Base-by-base conservation (phyloP, 2,888 invertebrate genomes). In the Dorcus hopei region DNA sequence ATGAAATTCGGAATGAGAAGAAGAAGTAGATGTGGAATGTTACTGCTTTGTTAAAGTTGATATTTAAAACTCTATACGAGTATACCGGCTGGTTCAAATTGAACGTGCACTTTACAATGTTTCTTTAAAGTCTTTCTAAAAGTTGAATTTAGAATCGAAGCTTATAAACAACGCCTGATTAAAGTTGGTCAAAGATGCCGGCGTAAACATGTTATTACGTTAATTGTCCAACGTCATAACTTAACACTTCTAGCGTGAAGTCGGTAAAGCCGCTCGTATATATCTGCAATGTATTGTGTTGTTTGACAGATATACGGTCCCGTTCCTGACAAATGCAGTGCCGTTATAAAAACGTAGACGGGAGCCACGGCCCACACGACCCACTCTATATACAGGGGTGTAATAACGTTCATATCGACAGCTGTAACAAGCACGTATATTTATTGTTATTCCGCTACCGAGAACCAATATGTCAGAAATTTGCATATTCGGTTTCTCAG, bases 211-310 rank as follows among this genome's bases (percentile, higher is more conserved):
- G 73, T 73, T 74, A 75, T 75, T 72, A 73, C 72, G 68, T 73
- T 76, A 76, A 76, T 76, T 76, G 74, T 74, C 71, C 70, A 63
- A 64, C 66, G 69, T 72, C 74, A 73, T 76, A 76, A 76, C 71
- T 76, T 75, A 75, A 74, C 75, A 76, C 76, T 73, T 74, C 70
- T 71, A 68, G 74, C 68, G 74, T 61, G 67, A 68, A 72, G 72
- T 71, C 72, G 70, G 72, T 69, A 66, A 62, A 67, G 60, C 62
- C 64, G 67, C 69, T 69, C 70, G 68, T 72, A 71, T 70, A 69
- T 68, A 70, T 70, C 51, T 66, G 65, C 68, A 67, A 63, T 60
- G 71, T 67, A 74, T 74, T 75, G 74, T 74, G 68, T 68, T 61
- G 55, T 67, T 65, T 72, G 76, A 75, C 75, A 75, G 74, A 76